Conservation (phyloP, 2,113 vertebrate species). For the Balaenoptera acutorostrata region DNA sequence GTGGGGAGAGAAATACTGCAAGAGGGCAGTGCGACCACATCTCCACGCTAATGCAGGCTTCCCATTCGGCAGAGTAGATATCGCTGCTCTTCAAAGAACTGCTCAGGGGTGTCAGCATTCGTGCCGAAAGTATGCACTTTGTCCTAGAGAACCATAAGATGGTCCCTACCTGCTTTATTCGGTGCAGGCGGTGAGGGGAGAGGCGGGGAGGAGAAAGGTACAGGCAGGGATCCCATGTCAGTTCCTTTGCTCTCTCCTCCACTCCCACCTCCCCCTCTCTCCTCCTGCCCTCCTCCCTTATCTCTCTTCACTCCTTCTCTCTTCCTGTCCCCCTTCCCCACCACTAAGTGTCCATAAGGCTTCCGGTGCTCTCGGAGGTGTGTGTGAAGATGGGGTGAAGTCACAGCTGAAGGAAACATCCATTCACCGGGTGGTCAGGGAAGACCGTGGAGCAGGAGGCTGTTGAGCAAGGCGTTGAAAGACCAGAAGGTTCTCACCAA, state of each 20-base stretch:
- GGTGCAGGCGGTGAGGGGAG: neutral
- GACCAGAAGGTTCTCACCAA: neutral
- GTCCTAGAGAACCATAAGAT: neutral
- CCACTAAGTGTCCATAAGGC: neutral
- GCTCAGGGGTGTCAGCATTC: neutral
- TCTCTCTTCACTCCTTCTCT: neutral
- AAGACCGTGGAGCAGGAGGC: neutral
- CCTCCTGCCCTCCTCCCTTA: neutral
- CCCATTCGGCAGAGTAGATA: neutral
- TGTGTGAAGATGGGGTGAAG: neutral
- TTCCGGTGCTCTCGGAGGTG: neutral
- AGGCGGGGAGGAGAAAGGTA: neutral
- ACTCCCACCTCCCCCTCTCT: neutral
- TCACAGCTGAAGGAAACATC: neutral
- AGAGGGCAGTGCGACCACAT: accelerated
- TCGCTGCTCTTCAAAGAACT: neutral
- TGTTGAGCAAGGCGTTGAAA: neutral
- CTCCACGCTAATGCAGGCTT: neutral
- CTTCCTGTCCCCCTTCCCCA: neutral
- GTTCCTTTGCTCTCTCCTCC: neutral
- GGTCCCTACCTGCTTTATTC: neutral
- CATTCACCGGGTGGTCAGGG: neutral
- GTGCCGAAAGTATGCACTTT: neutral
- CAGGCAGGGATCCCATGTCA: neutral
- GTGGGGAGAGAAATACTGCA: neutral